Evolutionary conservation across 2,888 invertebrate species (phyloP).

Genomic region (Notodonta ziczac): DNA sequence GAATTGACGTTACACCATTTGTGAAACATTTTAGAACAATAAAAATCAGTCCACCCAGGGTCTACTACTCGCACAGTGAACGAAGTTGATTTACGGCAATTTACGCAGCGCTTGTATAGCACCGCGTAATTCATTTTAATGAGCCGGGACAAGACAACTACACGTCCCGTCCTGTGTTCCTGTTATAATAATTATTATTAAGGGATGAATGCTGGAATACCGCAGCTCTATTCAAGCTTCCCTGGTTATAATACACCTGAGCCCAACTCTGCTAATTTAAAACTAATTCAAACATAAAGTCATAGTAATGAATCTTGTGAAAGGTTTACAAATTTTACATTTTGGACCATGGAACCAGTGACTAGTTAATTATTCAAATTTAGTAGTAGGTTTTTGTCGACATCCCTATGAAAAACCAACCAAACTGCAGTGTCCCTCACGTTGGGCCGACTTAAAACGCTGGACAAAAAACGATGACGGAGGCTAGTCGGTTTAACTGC

Average conservation of each 20-base stretch:
- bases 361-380: no score
- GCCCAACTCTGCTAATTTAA: no score
- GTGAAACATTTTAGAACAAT: not conserved
- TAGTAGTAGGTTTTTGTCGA: no score
- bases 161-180: not conserved
- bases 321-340: no score
- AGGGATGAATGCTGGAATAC: not conserved
- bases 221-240: not conserved
- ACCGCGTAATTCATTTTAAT: conserved; percentile 24
- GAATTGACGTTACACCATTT: no score
- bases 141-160: conserved; percentile 15
- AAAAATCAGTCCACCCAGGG: not conserved
- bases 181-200: not conserved
- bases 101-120: conserved; percentile 11
- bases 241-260: not conserved
- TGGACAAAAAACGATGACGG: conserved; percentile 49
- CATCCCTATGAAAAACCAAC: conserved; percentile 26
- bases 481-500: conserved; percentile 63
- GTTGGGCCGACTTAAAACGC: conserved; percentile 52
- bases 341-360: no score
- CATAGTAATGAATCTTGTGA: no score
- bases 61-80: not conserved
- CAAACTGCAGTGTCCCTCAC: conserved; percentile 39
- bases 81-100: conserved; percentile 10
- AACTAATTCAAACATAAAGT: no score